Evolutionary conservation across 2,888 invertebrate species (phyloP).

Genomic region (Teinopalpus imperialis): DNA sequence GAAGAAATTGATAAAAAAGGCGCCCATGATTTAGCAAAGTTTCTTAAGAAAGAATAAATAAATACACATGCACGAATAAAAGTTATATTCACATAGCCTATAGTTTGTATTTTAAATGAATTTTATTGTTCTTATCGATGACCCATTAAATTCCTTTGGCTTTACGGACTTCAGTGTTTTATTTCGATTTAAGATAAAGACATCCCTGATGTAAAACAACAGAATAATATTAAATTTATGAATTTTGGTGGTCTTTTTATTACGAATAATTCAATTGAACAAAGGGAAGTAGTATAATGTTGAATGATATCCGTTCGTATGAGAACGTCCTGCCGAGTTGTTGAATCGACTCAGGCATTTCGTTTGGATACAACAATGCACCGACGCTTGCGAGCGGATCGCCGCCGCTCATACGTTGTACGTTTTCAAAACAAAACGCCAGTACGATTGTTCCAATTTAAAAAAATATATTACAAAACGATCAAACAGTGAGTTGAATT

Average conservation of each 20-base stretch:
- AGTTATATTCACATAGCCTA: not conserved
- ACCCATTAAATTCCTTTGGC: conserved; percentile 14
- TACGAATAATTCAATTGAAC: conserved; percentile 5
- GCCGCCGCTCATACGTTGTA: conserved; percentile 47
- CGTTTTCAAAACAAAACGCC: conserved; percentile 74
- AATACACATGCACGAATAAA: conserved; percentile 20
- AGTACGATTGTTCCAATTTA: conserved; percentile 68
- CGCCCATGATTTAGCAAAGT: conserved; percentile 77
- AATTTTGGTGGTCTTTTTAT: not conserved
- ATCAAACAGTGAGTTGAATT: conserved; percentile 66
- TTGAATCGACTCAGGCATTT: conserved; percentile 55
- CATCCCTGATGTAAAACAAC: not conserved
- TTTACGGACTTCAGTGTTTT: conserved; percentile 7
- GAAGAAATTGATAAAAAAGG: conserved; percentile 84
- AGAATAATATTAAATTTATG: too few relatives aligned
- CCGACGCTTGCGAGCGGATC: conserved; percentile 51
- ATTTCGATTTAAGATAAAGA: not conserved
- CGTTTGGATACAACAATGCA: conserved; percentile 62
- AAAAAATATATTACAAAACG: conserved; percentile 72
- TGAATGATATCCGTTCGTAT: conserved; percentile 54
- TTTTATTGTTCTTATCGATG: conserved; percentile 19
- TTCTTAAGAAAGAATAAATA: conserved; percentile 66
- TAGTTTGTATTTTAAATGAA: conserved; percentile 10
- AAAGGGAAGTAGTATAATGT: conserved; percentile 25
- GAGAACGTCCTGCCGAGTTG: conserved; percentile 49